Conservation (phyloP, 92 coral and sea anemone genomes). For the Pocillopora grandis region DNA sequence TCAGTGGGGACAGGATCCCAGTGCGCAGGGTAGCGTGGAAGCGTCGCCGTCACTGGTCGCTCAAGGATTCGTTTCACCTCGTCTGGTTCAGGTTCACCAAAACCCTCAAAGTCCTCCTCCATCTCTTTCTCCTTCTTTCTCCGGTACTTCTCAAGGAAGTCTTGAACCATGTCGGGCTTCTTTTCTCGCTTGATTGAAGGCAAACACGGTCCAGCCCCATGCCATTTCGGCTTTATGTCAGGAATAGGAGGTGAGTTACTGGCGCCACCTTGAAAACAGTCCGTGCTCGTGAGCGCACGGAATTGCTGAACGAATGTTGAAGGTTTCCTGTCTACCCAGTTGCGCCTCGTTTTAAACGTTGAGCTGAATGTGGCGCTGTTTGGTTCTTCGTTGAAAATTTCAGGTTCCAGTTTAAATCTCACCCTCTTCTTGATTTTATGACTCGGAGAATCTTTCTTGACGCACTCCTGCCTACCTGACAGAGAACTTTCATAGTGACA, state of each 20-base stretch:
- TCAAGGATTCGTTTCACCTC: constrained; percentile 8
- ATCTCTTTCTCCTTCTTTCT: background rate
- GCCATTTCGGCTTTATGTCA: background rate
- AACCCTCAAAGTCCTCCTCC: constrained; percentile 20
- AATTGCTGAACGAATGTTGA: background rate
- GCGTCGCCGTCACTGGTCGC: constrained; percentile 18
- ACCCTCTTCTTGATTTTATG: background rate
- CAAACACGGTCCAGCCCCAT: constrained; percentile 16
- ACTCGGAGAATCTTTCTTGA: no score
- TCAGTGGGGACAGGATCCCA: constrained; percentile 22
- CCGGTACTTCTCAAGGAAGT: background rate
- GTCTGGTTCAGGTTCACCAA: constrained; percentile 6
- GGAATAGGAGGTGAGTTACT: background rate
- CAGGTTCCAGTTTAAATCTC: background rate
- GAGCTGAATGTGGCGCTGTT: background rate
- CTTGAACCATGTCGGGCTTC: background rate
- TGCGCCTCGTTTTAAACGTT: background rate
- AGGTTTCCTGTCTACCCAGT: background rate
- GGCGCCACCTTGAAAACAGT: background rate
- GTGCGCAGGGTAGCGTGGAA: constrained; percentile 20
- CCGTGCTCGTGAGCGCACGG: background rate
- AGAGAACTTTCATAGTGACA: no score
- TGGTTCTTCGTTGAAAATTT: background rate
- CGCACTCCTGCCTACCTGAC: no score
- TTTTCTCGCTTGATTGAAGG: constrained; percentile 13